phyloP scores from a whole-genome alignment of 2,888 invertebrate species.

The Cistogaster globosa region DNA sequence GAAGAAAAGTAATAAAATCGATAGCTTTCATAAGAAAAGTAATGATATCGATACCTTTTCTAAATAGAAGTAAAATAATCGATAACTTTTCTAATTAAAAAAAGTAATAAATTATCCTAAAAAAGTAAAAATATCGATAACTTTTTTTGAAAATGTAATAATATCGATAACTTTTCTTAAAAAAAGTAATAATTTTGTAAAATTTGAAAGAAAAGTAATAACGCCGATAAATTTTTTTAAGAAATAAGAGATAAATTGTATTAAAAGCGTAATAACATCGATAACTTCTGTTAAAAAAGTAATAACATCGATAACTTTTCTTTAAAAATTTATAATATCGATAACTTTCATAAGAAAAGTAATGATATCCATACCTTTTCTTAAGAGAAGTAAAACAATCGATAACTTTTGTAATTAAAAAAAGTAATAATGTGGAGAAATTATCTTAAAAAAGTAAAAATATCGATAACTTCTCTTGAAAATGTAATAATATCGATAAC shows the following conservation, averaged over 20 bases:
- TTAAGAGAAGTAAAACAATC: background rate
- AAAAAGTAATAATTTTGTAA: background rate
- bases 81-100: background rate
- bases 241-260: background rate
- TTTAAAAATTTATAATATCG: no score
- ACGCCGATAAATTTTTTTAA: background rate
- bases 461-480: no score
- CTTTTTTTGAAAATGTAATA: background rate
- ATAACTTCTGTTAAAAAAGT: background rate
- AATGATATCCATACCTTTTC: background rate
- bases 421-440: no score
- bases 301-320: background rate
- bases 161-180: background rate
- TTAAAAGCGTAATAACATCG: background rate
- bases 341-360: background rate
- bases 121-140: background rate
- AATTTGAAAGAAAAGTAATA: no score
- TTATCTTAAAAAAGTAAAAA: no score
- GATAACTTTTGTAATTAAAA: background rate
- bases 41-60: background rate
- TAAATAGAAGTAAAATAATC: background rate
- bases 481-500: no score
- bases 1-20: no score
- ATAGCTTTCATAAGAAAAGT: no score
- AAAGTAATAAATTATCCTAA: background rate